phyloP scores from a whole-genome alignment of 2,888 invertebrate genomes.

The Volucella bombylans region DNA sequence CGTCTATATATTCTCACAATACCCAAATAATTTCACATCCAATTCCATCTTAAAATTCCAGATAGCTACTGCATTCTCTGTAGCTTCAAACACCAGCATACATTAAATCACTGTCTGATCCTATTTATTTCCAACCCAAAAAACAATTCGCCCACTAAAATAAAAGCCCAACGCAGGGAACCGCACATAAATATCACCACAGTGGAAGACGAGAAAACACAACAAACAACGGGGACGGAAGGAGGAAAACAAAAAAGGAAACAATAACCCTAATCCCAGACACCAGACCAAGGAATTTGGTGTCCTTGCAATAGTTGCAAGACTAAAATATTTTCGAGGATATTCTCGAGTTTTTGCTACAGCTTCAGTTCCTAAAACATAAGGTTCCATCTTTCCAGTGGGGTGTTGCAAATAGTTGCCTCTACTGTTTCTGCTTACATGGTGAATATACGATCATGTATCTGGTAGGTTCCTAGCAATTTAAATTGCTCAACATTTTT shows the following conservation, averaged over 20 bases:
- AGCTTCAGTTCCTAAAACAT: conserved; percentile 10
- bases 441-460: conserved; percentile 50
- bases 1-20: conserved; percentile 30
- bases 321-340: conserved; percentile 45
- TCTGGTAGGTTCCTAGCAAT: conserved; percentile 53
- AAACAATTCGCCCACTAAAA: conserved; percentile 67
- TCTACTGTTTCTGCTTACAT: conserved; percentile 34
- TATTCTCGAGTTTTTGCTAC: conserved; percentile 23
- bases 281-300: conserved; percentile 60
- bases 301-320: conserved; percentile 66
- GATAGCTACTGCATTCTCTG: conserved; percentile 45
- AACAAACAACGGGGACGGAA: conserved; percentile 2
- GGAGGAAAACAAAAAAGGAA: background rate
- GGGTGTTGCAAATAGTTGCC: conserved; percentile 48
- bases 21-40: conserved; percentile 53
- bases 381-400: conserved; percentile 26
- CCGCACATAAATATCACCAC: conserved; percentile 70
- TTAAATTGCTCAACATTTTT: conserved; percentile 70
- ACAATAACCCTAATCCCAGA: conserved; percentile 59
- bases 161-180: conserved; percentile 64
- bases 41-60: conserved; percentile 59
- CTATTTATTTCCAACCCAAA: conserved; percentile 72
- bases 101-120: conserved; percentile 73
- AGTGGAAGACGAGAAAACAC: background rate
- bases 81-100: conserved; percentile 57